phyloP scores from a whole-genome alignment of 2,113 vertebrate species.

The Pogonocichla stellata region DNA sequence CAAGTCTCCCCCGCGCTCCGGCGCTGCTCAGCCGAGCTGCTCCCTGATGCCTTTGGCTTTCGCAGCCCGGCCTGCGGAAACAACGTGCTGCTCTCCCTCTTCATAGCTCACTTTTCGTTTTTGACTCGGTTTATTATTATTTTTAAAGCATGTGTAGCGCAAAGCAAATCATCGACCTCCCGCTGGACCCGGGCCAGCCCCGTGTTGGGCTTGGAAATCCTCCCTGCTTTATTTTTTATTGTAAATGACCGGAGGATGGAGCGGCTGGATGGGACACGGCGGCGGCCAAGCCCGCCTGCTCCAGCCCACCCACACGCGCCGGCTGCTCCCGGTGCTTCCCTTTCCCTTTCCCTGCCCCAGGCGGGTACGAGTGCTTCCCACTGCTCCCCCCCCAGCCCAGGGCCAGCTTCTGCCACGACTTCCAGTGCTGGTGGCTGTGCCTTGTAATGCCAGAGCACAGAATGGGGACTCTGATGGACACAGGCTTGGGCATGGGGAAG shows the following conservation, averaged over 20 bases:
- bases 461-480: neutral
- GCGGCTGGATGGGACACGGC: constrained; percentile 22
- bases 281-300: neutral
- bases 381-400: neutral
- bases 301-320: constrained; percentile 29
- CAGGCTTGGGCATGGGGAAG: neutral
- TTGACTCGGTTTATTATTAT: constrained; percentile 16
- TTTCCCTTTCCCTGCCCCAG: rapidly evolving
- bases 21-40: neutral
- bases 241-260: constrained; percentile 50
- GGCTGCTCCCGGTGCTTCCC: neutral
- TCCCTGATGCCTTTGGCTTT: constrained; percentile 15
- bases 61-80: neutral
- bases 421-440: neutral
- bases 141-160: constrained; percentile 38
- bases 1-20: neutral
- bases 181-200: constrained; percentile 17
- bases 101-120: constrained; percentile 11
- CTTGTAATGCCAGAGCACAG: neutral
- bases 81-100: neutral
- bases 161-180: constrained; percentile 26
- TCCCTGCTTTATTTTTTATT: constrained; percentile 38
- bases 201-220: constrained; percentile 52
- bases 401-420: neutral
- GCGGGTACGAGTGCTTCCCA: rapidly evolving